Evolutionary conservation across 2,113 vertebrate species (phyloP), one percentile per base, ranked within the genome.

Genomic region (Indri indri): DNA sequence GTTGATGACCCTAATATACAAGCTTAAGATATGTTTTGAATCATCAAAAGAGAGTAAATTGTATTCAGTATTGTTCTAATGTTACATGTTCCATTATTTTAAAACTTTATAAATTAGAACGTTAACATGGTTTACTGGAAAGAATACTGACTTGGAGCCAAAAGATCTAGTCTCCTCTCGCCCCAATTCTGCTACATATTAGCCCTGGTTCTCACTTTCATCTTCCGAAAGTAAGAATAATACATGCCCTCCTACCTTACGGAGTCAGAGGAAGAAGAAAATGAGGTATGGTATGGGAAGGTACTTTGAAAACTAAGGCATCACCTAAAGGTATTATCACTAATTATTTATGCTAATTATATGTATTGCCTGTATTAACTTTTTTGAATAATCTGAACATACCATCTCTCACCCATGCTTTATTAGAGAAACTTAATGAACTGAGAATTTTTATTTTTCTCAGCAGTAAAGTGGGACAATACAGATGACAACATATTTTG

Each of bases 401-500:
- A 47, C 18, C 25, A 42, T 85, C 90, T 91, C 83, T 95, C n/a
- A 90, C 32, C 45, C 54, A 42, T 57, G 37, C 65, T 94, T 92
- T 57, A 84, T 92, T 93, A 81, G 32, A 87, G 70, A 59, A 95
- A 65, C 37, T 88, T 95, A 52, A 71, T 57, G 45, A 74, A 77
- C 70, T 37, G 54, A 50, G 22, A 57, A 40, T 90, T 87, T 91
- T 95, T 50, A 90, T 81, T 93, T 93, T 87, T 54, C 87, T 91
- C 18, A 88, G 37, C 68, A 63, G 3, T 90, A 20, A 93, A 77
- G 4, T 95, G 27, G 40, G 27, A 40, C 42, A 83, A 2, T 83
- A 93, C 32, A 77, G 61, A 13, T 88, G 68, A 93, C 32, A 61
- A 18, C n/a, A 42, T 87, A 77, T 14, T 27, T 70, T 91, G 37